Evolutionary conservation across 2,888 invertebrate species (phyloP), one percentile per base, ranked within the genome.

Genomic region (Sericinus montela): DNA sequence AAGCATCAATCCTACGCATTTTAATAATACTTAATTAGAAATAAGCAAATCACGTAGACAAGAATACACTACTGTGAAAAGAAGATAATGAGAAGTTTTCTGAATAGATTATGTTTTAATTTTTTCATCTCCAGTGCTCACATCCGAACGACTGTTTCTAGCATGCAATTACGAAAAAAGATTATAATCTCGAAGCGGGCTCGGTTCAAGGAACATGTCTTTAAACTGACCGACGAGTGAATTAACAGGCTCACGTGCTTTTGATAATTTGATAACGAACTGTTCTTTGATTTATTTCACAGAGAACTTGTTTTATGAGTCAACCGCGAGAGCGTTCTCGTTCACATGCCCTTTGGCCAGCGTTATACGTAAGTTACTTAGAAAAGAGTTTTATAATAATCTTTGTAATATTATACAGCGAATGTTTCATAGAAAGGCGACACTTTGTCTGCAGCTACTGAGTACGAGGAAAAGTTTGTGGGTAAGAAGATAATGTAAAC

Each of bases 181-280:
- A 86, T 86, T 8, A 81, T 70, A 60, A 85, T 85, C 83, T 68
- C 57, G 55, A 55, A 60, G 66, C 57, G 61, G 63, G 65, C 67
- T 62, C 69, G 68, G 69, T 84, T 83, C 86, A 80, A 71, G 79
- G 83, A 85, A 86, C 77, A 75, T 72, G 76, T 76, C 82, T 85
- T 82, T 78, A 76, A 74, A 72, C 75, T 81, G 82, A 81, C 86
- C 86, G 84, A 69, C 79, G 69, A 68, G 65, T 69, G 81, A 86
- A 85, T 86, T 85, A 84, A 85, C 69, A 69, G 75, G 68, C 80
- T 78, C 75, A 85, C 86, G 87, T 86, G 85, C 74, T 69, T 79
- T 80, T 85, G 87, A 87, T 88, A 85, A 83, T 86, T 83, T 87
- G 87, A 88, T 88, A 87, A 86, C 86, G 69, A 72, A 66, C 74